These are phyloP conservation scores for Tragelaphus scriptus DNA, from an alignment of 2,113 vertebrate species.

Conservation along the genomic window DNA sequence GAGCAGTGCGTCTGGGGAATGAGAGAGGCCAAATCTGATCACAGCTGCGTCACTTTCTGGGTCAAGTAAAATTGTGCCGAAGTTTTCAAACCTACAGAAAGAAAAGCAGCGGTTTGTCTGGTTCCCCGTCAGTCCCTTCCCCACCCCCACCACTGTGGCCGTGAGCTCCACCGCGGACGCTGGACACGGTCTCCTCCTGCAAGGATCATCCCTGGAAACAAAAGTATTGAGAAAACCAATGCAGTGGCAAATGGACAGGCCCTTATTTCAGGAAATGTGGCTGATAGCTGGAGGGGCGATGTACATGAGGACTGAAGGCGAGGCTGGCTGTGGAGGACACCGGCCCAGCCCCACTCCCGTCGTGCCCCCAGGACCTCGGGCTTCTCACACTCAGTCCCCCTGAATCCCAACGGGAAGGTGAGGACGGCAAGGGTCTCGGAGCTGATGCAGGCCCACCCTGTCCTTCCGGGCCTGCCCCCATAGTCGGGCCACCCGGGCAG, in stretches of 20 bases:
- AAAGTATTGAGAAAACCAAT: not conserved
- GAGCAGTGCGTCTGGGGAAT: not conserved
- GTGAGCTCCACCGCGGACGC: not conserved
- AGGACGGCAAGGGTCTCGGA: not conserved
- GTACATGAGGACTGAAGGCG: accelerated
- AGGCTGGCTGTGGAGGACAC: too few species aligned
- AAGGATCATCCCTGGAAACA: not conserved
- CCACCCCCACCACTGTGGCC: not conserved
- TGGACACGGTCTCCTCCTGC: not conserved
- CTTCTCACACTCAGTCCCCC: not conserved
- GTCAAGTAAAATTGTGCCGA: conserved; percentile 42
- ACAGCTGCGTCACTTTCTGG: conserved; percentile 25
- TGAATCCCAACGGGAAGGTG: not conserved
- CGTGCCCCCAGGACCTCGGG: not conserved
- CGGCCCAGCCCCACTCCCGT: not conserved
- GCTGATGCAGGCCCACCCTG: accelerated
- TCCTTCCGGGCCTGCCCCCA: not conserved
- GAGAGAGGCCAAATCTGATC: not conserved
- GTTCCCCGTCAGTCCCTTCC: not conserved
- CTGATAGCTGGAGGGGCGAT: not conserved
- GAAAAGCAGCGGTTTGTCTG: conserved; percentile 26
- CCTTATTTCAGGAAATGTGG: not conserved
- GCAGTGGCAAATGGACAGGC: not conserved
- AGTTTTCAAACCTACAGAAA: conserved; percentile 53
- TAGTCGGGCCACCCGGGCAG: not conserved